A percentile compares a stretch with the other conserved stretches of the same genome.
phyloP scores from a whole-genome alignment of 2,113 vertebrate genomes.

The Dromiciops gliroides region DNA sequence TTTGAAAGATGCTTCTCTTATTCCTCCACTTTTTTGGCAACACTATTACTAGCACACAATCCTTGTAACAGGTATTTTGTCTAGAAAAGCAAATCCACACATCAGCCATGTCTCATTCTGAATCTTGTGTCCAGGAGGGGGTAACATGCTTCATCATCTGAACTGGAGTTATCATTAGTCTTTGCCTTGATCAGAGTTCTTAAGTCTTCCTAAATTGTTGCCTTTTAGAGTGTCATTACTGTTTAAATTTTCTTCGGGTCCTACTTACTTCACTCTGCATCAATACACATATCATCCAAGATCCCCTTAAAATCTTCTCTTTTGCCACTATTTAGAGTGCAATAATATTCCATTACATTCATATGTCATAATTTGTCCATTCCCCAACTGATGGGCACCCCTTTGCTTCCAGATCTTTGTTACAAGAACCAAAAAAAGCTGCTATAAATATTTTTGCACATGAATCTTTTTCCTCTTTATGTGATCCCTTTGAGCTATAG shows the following conservation, averaged over 20 bases:
- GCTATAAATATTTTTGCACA: too few species aligned
- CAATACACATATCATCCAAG: too few species aligned
- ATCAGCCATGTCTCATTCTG: background rate
- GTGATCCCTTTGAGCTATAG: too few species aligned
- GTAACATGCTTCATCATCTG: background rate
- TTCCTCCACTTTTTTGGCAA: background rate
- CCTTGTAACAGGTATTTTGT: background rate
- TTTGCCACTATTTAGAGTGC: too few species aligned
- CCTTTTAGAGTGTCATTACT: background rate
- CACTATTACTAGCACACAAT: background rate
- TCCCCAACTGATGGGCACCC: too few species aligned
- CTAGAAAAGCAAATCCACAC: background rate
- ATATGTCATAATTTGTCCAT: too few species aligned
- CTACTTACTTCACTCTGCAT: too few species aligned
- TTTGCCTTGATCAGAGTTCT: background rate
- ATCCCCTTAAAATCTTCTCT: too few species aligned
- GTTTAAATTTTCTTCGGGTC: background rate
- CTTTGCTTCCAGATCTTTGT: too few species aligned
- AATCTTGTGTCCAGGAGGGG: background rate
- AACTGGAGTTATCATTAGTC: background rate
- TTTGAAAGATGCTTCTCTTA: background rate
- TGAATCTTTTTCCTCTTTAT: too few species aligned
- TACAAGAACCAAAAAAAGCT: too few species aligned
- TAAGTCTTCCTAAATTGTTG: background rate
- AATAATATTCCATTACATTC: too few species aligned